These are phyloP conservation scores for Selene dorsalis DNA, from an alignment of 2,797 vertebrate species.

Conservation along the genomic window DNA sequence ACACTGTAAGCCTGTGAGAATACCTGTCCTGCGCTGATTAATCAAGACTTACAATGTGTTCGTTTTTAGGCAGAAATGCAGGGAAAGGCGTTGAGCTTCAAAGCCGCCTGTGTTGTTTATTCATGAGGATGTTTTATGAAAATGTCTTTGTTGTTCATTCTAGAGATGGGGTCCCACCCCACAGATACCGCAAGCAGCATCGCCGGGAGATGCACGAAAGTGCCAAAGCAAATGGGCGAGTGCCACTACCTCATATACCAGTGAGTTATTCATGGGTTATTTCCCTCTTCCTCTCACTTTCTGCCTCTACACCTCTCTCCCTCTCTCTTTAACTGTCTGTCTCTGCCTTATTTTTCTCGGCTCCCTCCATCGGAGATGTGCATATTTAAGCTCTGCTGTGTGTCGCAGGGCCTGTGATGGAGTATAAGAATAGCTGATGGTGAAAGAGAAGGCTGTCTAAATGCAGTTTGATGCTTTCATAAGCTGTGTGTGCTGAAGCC, in stretches of 20 bases:
- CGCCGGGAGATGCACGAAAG: constrained; percentile 98
- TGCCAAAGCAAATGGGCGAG: constrained; percentile 96
- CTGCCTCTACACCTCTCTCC: constrained; percentile 62
- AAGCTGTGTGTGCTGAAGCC: constrained; percentile 75
- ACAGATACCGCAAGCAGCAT: constrained; percentile 94
- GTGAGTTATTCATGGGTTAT: constrained; percentile 87
- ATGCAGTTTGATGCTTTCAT: constrained; percentile 79
- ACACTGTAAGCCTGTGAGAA: constrained; percentile 56
- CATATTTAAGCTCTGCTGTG: constrained; percentile 85
- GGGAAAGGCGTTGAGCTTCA: constrained; percentile 56
- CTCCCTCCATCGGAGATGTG: constrained; percentile 79
- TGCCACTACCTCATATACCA: constrained; percentile 99
- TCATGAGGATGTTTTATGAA: constrained; percentile 73
- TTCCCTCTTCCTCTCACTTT: constrained; percentile 56
- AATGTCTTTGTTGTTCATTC: constrained; percentile 74
- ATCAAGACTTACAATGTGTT: constrained; percentile 56
- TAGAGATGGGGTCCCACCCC: constrained; percentile 96
- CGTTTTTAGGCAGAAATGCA: constrained; percentile 51
- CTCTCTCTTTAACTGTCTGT: constrained; percentile 69
- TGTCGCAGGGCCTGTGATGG: constrained; percentile 87
- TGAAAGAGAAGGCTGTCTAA: constrained; percentile 84
- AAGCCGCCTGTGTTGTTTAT: constrained; percentile 70
- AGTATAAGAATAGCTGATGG: constrained; percentile 84
- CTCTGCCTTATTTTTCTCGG: constrained; percentile 66
- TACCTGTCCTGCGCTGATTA: constrained; percentile 51